A percentile compares a stretch with the other conserved stretches of the same genome.
These are phyloP conservation scores for Rhineura floridana DNA, from an alignment of 2,113 vertebrate species.

Conservation along the genomic window DNA sequence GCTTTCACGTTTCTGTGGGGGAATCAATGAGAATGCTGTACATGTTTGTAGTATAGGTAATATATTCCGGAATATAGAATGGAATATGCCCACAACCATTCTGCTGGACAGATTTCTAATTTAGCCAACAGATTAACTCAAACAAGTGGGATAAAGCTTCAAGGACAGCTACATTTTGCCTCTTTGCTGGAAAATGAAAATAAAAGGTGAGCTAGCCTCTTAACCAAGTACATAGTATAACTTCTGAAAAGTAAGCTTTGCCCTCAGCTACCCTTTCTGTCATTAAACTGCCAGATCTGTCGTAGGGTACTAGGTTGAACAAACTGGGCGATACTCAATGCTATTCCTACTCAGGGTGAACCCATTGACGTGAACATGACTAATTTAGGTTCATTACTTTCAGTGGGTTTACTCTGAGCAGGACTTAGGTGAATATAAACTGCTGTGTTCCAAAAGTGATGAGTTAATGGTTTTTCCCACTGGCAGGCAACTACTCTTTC, in stretches of 20 bases:
- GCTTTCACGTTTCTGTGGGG: background rate
- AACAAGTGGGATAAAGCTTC: background rate
- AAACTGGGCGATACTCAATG: too few species aligned
- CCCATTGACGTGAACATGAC: too few species aligned
- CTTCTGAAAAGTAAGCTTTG: background rate
- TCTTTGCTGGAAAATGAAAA: background rate
- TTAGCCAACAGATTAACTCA: too few species aligned
- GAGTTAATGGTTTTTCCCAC: background rate
- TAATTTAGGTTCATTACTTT: too few species aligned
- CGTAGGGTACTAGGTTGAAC: too few species aligned
- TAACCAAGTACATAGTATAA: background rate
- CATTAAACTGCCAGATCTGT: background rate
- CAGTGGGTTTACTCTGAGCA: background rate
- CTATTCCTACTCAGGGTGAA: too few species aligned
- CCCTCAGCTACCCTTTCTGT: background rate
- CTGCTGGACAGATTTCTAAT: background rate
- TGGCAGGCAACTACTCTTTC: constrained; percentile 31
- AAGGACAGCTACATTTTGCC: background rate
- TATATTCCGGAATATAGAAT: background rate
- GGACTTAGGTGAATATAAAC: background rate
- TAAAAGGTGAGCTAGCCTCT: background rate
- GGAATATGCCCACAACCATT: background rate
- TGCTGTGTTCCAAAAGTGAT: background rate
- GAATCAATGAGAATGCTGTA: background rate
- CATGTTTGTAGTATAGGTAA: background rate